A percentile compares a stretch with the other conserved stretches of the same genome.
phyloP scores from a whole-genome alignment of 2,113 vertebrate species.

The Petroica traversi region DNA sequence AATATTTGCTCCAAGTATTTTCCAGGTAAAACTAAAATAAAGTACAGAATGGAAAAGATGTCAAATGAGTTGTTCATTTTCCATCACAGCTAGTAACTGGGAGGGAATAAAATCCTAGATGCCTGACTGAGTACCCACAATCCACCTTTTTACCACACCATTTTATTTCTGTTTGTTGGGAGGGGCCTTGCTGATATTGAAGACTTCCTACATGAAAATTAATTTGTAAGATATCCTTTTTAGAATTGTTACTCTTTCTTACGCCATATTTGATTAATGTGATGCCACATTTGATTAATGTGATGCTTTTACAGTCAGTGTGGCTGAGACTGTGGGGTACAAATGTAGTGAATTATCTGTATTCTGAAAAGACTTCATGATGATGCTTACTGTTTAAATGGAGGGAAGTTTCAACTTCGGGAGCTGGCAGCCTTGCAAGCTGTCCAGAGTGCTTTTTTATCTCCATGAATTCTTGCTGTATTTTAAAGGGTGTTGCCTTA shows the following conservation, averaged over 20 bases:
- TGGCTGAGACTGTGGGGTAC: neutral
- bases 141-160: neutral
- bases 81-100: neutral
- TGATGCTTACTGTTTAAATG: neutral
- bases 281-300: neutral
- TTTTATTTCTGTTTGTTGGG: neutral
- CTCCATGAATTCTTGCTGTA: neutral
- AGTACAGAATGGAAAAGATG: neutral
- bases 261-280: neutral
- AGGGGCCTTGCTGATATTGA: neutral
- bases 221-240: neutral
- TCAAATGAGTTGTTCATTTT: neutral
- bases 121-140: neutral
- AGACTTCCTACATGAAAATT: neutral
- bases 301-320: neutral
- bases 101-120: neutral
- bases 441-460: neutral
- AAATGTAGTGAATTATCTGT: neutral
- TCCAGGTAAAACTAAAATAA: neutral
- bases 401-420: neutral
- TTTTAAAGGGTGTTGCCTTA: neutral
- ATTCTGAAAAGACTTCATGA: neutral
- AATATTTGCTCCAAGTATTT: neutral
- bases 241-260: neutral
- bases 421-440: neutral